Conservation (phyloP, 2,113 vertebrate species). For the Vidua macroura region DNA sequence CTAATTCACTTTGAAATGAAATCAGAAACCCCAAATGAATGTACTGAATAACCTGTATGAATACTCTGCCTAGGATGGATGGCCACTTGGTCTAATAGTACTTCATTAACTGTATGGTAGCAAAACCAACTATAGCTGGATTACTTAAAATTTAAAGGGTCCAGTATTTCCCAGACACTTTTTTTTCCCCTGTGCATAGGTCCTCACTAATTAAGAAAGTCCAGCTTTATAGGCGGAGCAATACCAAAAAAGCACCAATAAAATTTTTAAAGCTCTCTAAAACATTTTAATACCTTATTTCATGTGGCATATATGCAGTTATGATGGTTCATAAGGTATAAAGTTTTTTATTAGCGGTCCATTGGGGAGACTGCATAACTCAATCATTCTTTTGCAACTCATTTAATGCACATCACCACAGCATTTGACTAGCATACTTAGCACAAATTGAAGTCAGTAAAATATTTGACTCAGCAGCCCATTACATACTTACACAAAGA, state of each 20-base stretch:
- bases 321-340: slow-evolving; percentile 49
- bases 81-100: background rate
- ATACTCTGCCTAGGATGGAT: background rate
- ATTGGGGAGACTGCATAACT: slow-evolving; percentile 24
- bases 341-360: slow-evolving; percentile 53
- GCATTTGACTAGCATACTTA: slow-evolving; percentile 9
- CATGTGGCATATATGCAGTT: slow-evolving; percentile 50
- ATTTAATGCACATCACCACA: slow-evolving; percentile 22
- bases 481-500: slow-evolving; percentile 10
- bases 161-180: background rate
- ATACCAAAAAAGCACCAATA: slow-evolving; percentile 51
- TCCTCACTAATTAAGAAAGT: slow-evolving; percentile 46
- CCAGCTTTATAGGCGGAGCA: slow-evolving; percentile 42
- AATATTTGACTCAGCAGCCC: slow-evolving; percentile 21
- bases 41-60: background rate
- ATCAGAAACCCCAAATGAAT: background rate
- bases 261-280: slow-evolving; percentile 57
- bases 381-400: slow-evolving; percentile 34
- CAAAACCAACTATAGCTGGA: background rate
- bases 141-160: slow-evolving; percentile 8
- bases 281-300: slow-evolving; percentile 58
- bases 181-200: background rate
- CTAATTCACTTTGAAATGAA: background rate
- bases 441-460: slow-evolving; percentile 27
- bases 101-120: background rate